Evolutionary conservation across 2,888 invertebrate species (phyloP).

Genomic region (Thumatha senex): DNA sequence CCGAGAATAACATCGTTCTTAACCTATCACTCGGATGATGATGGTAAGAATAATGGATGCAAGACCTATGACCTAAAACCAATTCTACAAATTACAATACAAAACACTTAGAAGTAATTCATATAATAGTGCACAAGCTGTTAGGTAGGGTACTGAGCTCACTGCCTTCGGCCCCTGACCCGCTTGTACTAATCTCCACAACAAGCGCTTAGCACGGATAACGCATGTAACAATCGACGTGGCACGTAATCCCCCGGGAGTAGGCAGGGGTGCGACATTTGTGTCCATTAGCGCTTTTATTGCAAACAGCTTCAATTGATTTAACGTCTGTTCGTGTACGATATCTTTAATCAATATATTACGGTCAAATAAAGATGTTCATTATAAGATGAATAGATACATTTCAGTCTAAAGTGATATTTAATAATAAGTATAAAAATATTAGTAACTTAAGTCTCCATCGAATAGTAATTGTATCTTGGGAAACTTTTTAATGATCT

Average conservation of each 20-base stretch:
- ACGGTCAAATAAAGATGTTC: no score
- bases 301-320: slow-evolving; percentile 35
- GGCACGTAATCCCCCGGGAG: slow-evolving; percentile 25
- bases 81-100: slow-evolving; percentile 21
- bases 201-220: slow-evolving; percentile 36
- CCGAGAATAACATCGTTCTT: no score
- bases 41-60: not conserved
- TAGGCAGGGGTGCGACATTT: slow-evolving; percentile 25
- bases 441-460: no score
- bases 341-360: not conserved
- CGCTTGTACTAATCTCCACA: slow-evolving; percentile 32
- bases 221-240: slow-evolving; percentile 22
- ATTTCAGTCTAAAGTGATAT: no score
- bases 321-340: slow-evolving; percentile 17
- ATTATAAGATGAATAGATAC: no score
- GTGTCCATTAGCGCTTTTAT: slow-evolving; percentile 33
- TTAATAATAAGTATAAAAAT: no score
- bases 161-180: slow-evolving; percentile 3
- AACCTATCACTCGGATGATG: no score
- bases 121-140: slow-evolving; percentile 31
- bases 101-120: slow-evolving; percentile 30
- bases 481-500: no score
- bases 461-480: no score
- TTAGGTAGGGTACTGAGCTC: slow-evolving; percentile 13
- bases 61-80: not conserved